Percentiles rank a stretch among this genome's conserved stretches.
These are phyloP conservation scores for Temnothorax ravouxi DNA, from an alignment of 2,888 invertebrate species.

Conservation along the genomic window DNA sequence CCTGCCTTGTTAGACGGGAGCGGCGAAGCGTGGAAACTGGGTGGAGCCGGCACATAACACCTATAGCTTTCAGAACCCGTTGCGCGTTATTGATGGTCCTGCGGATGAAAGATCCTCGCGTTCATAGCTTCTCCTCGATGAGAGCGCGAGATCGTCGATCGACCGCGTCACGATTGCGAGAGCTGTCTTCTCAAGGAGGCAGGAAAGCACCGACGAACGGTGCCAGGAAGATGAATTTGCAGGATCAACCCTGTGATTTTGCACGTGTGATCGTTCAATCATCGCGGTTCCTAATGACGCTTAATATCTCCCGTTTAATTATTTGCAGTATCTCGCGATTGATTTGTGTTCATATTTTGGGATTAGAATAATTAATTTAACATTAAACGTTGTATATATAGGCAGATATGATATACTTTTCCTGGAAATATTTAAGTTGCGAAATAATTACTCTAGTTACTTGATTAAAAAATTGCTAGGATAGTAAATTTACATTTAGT, in stretches of 20 bases:
- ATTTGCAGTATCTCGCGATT: neutral
- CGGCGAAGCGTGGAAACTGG: slow-evolving; percentile 80
- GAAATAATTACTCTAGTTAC: neutral
- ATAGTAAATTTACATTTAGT: slow-evolving; percentile 9
- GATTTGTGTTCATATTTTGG: neutral
- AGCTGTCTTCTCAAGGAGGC: slow-evolving; percentile 25
- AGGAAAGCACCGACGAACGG: neutral
- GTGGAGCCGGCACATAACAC: slow-evolving; percentile 74
- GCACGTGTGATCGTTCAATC: neutral
- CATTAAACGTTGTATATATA: neutral
- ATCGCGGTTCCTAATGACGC: neutral
- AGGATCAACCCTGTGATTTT: neutral
- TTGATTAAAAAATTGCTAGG: neutral
- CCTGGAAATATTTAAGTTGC: neutral
- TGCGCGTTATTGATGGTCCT: slow-evolving; percentile 80
- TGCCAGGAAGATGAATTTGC: slow-evolving; percentile 24
- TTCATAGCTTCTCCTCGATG: slow-evolving; percentile 39
- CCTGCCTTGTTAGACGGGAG: slow-evolving; percentile 79
- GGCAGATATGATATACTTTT: neutral
- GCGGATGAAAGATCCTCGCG: slow-evolving; percentile 60
- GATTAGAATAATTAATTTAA: neutral
- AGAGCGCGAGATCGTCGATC: slow-evolving; percentile 50
- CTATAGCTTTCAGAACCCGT: slow-evolving; percentile 71
- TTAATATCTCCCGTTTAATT: neutral
- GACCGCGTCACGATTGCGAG: slow-evolving; percentile 33